Evolutionary conservation across 2,113 vertebrate genomes (phyloP), one percentile per base, ranked within the genome.

Genomic region (Odocoileus hemionus): DNA sequence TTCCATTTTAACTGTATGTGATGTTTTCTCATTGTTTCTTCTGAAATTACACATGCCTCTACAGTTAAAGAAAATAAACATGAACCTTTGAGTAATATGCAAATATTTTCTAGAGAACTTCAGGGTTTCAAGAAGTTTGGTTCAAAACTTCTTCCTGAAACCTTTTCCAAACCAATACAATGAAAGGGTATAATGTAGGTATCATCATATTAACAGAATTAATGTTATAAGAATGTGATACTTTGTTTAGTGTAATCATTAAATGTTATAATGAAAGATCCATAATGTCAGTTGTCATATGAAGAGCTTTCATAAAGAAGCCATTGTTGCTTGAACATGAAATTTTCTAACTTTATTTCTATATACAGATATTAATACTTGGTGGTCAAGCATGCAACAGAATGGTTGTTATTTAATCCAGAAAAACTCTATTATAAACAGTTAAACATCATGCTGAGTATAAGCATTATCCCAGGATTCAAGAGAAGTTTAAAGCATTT

Each of bases 11-110:
- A 13, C 8, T 0, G 0, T 92, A 98, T 54, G 1, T 94, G 61
- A 80, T 67, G 15, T 14, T 17, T 47, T 33, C 19, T 14, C 95
- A 97, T 86, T 1, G 5, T n/a, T 55, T 97, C 67, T 83, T 47
- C 9, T 50, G 89, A 60, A 96, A 96, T 19, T 57, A 82, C 3
- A 90, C 96, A 97, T 16, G 87, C 2, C 12, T 7, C 97, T 97
- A 74, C 87, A 96, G 43, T 36, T 13, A 43, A 74, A 16, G 54
- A 83, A 70, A 90, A 50, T 3, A 3, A 92, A 7, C 23, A 93
- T 16, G 50, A 89, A 60, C n/a, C 12, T 17, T 39, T 95, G 88
- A 52, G 0, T 55, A 5, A 2, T 19, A 52, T 21, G 89, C 15
- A 88, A 28, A 64, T 60, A n/a, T 26, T 86, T 30, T 57, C 79